A percentile compares a stretch with the other conserved stretches of the same genome.
Evolutionary conservation across 2,888 invertebrate species (phyloP).

Genomic region (Trilocha varians): DNA sequence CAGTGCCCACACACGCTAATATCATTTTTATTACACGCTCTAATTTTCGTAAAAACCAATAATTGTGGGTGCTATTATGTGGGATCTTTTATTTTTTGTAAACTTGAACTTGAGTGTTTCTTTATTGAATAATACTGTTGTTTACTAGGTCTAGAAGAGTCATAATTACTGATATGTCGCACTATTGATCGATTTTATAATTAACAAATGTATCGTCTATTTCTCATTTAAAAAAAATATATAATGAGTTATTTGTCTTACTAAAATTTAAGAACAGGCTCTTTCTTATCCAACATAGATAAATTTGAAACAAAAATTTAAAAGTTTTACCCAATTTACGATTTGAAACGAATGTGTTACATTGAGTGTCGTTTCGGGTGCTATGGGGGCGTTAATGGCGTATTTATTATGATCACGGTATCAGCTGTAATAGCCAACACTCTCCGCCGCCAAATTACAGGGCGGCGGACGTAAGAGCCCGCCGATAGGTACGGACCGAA

Average conservation of each 20-base stretch:
- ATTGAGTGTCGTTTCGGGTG: slow-evolving; percentile 58
- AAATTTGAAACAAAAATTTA: too few relatives aligned
- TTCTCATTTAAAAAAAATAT: too few relatives aligned
- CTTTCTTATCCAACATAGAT: too few relatives aligned
- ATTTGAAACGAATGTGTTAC: neutral
- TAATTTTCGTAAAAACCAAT: slow-evolving; percentile 40
- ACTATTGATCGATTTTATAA: too few relatives aligned
- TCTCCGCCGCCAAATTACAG: slow-evolving; percentile 73
- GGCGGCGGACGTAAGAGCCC: slow-evolving; percentile 59
- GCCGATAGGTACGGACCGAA: slow-evolving; percentile 42
- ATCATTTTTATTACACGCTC: slow-evolving; percentile 29
- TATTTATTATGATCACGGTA: slow-evolving; percentile 73
- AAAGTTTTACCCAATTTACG: too few relatives aligned
- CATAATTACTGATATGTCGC: too few relatives aligned
- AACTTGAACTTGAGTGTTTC: too few relatives aligned
- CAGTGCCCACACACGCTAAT: slow-evolving; percentile 54
- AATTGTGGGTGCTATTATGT: slow-evolving; percentile 2
- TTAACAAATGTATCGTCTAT: too few relatives aligned
- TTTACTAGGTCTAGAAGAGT: too few relatives aligned
- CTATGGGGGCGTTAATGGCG: slow-evolving; percentile 71
- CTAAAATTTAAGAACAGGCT: too few relatives aligned
- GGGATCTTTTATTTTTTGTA: neutral
- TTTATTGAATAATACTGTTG: too few relatives aligned
- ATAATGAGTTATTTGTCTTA: too few relatives aligned
- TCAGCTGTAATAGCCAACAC: slow-evolving; percentile 72